Base-by-base conservation (phyloP, 2,113 vertebrate genomes). In the Urocynchramus pylzowi region DNA sequence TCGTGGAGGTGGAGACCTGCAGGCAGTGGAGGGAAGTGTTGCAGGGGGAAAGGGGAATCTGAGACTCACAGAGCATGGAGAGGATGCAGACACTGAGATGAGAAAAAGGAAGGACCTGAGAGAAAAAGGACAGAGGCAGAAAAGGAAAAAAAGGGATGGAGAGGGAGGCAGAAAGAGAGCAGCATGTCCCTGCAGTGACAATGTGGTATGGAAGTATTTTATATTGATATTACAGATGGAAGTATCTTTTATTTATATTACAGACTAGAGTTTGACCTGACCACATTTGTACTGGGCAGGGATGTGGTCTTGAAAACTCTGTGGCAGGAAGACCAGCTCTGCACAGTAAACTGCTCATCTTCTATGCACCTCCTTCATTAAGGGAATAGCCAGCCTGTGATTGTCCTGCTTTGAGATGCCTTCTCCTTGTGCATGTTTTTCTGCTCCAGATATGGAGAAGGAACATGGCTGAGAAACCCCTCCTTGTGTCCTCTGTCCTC, bases 371-470 rank as follows among this genome's bases (percentile, higher is more conserved):
- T 70, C 33, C 47, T 84, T 65, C 70, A 77, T 24, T n/a, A 45
- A 50, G 26, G 27, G 30, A 57, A 74, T 24, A 90, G 28, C 26
- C 33, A 74, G 23, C 27, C 47, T 64, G 30, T 84, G 27, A 71
- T 18, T 84, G 20, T 61, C 14, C 28, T 85, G 41, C 44, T 82
- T 21, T 83, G 50, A 80, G 37, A 30, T 65, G 42, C 54, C 50
- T 81, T 77, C 42, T 81, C 6, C n/a, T 44, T 53, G 42, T 71
- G 37, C 23, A 12, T 33, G 7, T 61, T 85, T 21, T 20, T 61
- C 35, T 84, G 53, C 33, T 63, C 23, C 45, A 0, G 0, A 26
- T 27, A 50, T 1, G 7, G 35, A 70, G 16, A 12, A 49, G 11
- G 7, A 49, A 14, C 31, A 61, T 16, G 30, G 50, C 41, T 80